phyloP scores from a whole-genome alignment of 2,113 vertebrate genomes.

The Carassius gibelio region DNA sequence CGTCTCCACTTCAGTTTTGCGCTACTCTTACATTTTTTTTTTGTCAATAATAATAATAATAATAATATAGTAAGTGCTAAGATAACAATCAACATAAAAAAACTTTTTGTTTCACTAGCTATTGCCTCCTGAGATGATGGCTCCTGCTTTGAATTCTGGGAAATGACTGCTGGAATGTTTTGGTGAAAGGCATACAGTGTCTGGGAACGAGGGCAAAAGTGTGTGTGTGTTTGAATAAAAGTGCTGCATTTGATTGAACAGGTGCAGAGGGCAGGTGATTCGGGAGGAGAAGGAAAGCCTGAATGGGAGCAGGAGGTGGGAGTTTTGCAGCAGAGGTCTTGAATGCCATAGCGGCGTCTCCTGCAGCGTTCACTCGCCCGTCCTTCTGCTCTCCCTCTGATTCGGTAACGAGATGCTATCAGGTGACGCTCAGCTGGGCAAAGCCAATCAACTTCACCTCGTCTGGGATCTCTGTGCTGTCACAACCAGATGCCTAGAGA shows the following conservation, averaged over 20 bases:
- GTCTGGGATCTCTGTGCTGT: slow-evolving; percentile 91
- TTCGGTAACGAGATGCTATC: slow-evolving; percentile 72
- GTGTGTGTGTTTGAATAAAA: slow-evolving; percentile 17
- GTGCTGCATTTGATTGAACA: slow-evolving; percentile 25
- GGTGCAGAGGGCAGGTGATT: slow-evolving; percentile 38
- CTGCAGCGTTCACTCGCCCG: slow-evolving; percentile 65
- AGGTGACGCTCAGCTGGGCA: slow-evolving; percentile 95
- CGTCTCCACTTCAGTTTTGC: slow-evolving; percentile 50
- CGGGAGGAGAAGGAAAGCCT: slow-evolving; percentile 48
- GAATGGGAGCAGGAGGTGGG: slow-evolving; percentile 59
- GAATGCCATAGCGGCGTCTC: slow-evolving; percentile 63
- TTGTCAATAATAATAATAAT: slow-evolving; percentile 66
- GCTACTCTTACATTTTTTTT: slow-evolving; percentile 52
- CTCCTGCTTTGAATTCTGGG: slow-evolving; percentile 63
- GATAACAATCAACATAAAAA: slow-evolving; percentile 54
- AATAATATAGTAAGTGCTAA: slow-evolving; percentile 64
- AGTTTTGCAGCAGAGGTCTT: slow-evolving; percentile 62
- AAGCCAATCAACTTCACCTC: slow-evolving; percentile 99
- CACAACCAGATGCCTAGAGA: slow-evolving; percentile 88
- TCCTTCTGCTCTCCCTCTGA: slow-evolving; percentile 18
- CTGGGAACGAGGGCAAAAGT: background rate
- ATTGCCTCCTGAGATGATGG: slow-evolving; percentile 87
- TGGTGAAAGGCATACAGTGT: slow-evolving; percentile 19
- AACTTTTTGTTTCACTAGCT: slow-evolving; percentile 82
- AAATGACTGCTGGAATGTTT: slow-evolving; percentile 69